phyloP scores from a whole-genome alignment of 2,113 vertebrate species.

The Patagioenas fasciata region DNA sequence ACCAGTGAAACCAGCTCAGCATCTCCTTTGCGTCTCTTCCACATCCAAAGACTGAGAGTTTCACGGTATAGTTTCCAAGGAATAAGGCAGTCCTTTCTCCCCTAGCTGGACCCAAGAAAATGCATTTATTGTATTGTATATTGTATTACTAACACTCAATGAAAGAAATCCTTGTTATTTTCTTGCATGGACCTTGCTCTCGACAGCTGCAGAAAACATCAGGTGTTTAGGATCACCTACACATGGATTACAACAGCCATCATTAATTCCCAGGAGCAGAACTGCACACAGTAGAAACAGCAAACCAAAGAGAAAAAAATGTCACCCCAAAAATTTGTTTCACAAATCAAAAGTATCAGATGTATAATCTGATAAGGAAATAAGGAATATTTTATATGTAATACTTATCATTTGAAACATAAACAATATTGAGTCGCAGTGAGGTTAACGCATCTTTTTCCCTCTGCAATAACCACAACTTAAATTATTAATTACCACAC shows the following conservation, averaged over 20 bases:
- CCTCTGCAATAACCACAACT: neutral
- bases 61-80: neutral
- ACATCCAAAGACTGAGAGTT: neutral
- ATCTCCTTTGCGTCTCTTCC: neutral
- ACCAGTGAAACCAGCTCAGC: neutral
- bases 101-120: neutral
- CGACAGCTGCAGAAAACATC: neutral
- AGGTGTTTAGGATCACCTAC: neutral
- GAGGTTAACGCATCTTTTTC: neutral
- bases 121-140: neutral
- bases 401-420: neutral
- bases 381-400: neutral
- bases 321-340: neutral
- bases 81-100: neutral
- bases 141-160: neutral
- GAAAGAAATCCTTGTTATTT: neutral
- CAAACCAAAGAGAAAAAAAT: neutral
- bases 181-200: neutral
- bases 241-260: neutral
- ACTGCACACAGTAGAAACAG: neutral
- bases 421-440: neutral
- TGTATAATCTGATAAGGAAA: neutral
- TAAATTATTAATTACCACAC: neutral
- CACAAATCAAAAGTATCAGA: neutral
- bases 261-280: neutral